phyloP scores from a whole-genome alignment of 2,888 invertebrate genomes.

The Cosmia trapezina region DNA sequence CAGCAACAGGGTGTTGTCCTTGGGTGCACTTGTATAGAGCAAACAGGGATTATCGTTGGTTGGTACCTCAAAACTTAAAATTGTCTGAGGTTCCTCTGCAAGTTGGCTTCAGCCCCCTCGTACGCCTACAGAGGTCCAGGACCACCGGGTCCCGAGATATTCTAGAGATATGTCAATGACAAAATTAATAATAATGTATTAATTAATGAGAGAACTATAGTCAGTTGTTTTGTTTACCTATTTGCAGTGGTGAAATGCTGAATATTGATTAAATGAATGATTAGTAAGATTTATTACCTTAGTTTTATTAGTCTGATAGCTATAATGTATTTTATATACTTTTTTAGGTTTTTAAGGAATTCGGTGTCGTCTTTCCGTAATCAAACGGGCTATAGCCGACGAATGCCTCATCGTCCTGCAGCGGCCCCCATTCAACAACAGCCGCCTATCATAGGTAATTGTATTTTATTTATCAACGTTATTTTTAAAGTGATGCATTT shows the following conservation, averaged over 20 bases:
- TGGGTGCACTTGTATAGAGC: too few species aligned
- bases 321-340: slow-evolving; percentile 5
- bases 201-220: too few species aligned
- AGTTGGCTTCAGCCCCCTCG: too few species aligned
- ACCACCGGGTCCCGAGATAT: too few species aligned
- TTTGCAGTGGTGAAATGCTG: neutral
- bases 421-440: slow-evolving; percentile 71
- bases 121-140: too few species aligned
- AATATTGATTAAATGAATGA: neutral
- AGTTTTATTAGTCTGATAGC: neutral
- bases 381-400: slow-evolving; percentile 95
- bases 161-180: too few species aligned
- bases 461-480: neutral
- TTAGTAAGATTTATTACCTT: neutral
- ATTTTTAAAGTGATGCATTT: slow-evolving; percentile 2
- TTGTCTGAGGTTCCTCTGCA: too few species aligned
- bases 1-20: too few species aligned
- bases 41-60: too few species aligned
- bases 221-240: too few species aligned
- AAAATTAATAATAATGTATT: too few species aligned
- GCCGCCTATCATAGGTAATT: slow-evolving; percentile 72
- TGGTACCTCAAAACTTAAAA: too few species aligned
- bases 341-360: slow-evolving; percentile 94
- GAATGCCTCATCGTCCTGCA: slow-evolving; percentile 82
- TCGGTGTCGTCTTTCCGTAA: slow-evolving; percentile 97